Percentiles rank a stretch among this genome's conserved stretches.
Conservation (phyloP, 1,140 invertebrate genomes). For the Formica selysi region DNA sequence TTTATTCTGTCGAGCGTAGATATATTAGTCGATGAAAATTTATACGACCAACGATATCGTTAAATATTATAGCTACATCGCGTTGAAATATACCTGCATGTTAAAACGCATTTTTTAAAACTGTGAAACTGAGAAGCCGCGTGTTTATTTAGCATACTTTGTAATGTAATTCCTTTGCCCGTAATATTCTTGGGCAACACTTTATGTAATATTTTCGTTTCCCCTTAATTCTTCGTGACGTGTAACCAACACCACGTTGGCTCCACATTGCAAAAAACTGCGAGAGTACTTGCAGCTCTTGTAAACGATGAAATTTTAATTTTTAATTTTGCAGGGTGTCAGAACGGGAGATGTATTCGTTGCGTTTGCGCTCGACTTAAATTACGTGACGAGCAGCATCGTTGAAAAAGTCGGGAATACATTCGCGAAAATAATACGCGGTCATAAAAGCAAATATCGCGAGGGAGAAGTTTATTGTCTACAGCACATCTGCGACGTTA, state of each 20-base stretch:
- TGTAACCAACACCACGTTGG: slow-evolving; percentile 38
- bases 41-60: background rate
- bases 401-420: slow-evolving; percentile 50
- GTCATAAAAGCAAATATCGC: slow-evolving; percentile 65
- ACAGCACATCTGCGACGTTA: slow-evolving; percentile 43
- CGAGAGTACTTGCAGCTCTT: slow-evolving; percentile 37
- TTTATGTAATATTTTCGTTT: slow-evolving; percentile 46
- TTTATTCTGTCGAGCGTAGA: background rate
- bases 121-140: slow-evolving; percentile 32
- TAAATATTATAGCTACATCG: slow-evolving; percentile 11
- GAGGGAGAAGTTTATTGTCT: slow-evolving; percentile 49
- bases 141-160: slow-evolving; percentile 46
- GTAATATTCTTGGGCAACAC: slow-evolving; percentile 62
- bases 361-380: slow-evolving; percentile 41
- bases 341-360: slow-evolving; percentile 23
- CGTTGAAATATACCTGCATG: no score
- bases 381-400: slow-evolving; percentile 65
- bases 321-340: slow-evolving; percentile 68
- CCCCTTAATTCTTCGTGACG: slow-evolving; percentile 64
- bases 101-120: slow-evolving; percentile 34
- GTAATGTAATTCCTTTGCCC: slow-evolving; percentile 41
- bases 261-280: slow-evolving; percentile 40
- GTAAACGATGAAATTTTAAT: slow-evolving; percentile 76
- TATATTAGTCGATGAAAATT: background rate
- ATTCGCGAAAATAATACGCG: slow-evolving; percentile 60